Percentiles rank a stretch among this genome's conserved stretches.
These are phyloP conservation scores for Phalacrocorax carbo DNA, from an alignment of 2,113 vertebrate species.

Conservation along the genomic window DNA sequence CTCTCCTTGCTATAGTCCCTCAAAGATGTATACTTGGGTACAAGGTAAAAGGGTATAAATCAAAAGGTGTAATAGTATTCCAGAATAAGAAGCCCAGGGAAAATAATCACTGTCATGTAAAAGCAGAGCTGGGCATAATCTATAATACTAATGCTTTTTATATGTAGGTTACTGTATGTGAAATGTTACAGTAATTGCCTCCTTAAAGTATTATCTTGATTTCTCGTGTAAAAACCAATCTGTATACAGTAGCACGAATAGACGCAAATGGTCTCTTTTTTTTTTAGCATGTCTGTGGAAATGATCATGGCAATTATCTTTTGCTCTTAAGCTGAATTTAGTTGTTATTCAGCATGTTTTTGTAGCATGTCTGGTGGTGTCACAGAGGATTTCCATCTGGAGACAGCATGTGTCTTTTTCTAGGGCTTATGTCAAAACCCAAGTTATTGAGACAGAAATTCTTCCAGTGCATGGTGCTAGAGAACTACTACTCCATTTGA, in stretches of 20 bases:
- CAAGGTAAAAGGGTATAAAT: background rate
- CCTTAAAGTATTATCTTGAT: constrained; percentile 52
- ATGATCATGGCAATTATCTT: constrained; percentile 12
- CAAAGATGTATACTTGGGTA: background rate
- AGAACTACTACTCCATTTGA: background rate
- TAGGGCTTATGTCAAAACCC: constrained; percentile 46
- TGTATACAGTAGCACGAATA: background rate
- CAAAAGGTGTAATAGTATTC: constrained; percentile 5
- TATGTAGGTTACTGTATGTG: background rate
- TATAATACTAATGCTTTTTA: constrained; percentile 23
- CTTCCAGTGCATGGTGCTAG: background rate
- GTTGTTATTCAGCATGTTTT: constrained; percentile 42
- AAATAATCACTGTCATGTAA: constrained; percentile 32
- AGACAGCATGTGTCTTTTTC: background rate
- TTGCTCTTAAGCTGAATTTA: constrained; percentile 51
- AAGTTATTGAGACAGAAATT: background rate
- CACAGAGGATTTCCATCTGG: constrained; percentile 17
- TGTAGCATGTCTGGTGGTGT: background rate
- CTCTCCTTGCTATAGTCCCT: background rate
- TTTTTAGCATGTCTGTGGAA: background rate
- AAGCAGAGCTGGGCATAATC: constrained; percentile 11
- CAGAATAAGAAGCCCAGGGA: background rate
- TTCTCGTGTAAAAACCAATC: constrained; percentile 27
- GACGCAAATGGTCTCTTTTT: background rate
- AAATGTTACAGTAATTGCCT: constrained; percentile 36